Base-by-base conservation (phyloP, 2,113 vertebrate species). In the Ictidomys tridecemlineatus region DNA sequence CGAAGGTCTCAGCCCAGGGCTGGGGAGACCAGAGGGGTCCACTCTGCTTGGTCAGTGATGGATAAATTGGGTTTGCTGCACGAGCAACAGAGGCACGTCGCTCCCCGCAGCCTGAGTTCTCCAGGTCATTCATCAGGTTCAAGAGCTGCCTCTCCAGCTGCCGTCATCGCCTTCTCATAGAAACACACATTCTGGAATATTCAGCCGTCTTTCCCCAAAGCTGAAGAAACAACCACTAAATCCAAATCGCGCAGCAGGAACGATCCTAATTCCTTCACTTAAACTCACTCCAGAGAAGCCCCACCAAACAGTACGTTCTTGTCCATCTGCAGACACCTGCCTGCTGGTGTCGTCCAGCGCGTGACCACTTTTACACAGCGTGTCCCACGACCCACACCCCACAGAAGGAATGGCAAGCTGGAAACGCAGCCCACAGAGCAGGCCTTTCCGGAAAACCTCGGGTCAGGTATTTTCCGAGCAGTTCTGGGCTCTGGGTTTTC, bases 111-210 rank as follows among this genome's bases (percentile, higher is more conserved):
- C 53, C 95, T 97, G 85, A 63, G 61, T 80, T 84, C 65, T 67
- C 48, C 18, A 9, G 69, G 67, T 53, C 74, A 86, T 83, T 69
- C 72, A 34, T 76, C 56, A 70, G 69, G 87, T 74, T 6, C 37
- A 65, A 85, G 79, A 85, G 28, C 5, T 61, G 24, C 72, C 85
- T 51, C 80, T 22, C 42, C 42, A 45, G 42, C 42, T 51, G 48
- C 42, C 42, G 13, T 10, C 48, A 51, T 51, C 11, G 48, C 2
- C 2, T 51, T 12, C 48, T 13, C 10, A 51, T 51, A 51, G 12
- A 51, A 51, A 51, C 48, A 96, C 77, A 85, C 65, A 20, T 82
- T 92, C 92, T 87, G n/a, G 26, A 91, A 96, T 74, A 82, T 34
- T 63, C 85, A 69, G 58, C 39, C 28, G 34, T 69, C 53, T 87